phyloP scores from a whole-genome alignment of 2,797 vertebrate species.

The Chiroxiphia lanceolata region DNA sequence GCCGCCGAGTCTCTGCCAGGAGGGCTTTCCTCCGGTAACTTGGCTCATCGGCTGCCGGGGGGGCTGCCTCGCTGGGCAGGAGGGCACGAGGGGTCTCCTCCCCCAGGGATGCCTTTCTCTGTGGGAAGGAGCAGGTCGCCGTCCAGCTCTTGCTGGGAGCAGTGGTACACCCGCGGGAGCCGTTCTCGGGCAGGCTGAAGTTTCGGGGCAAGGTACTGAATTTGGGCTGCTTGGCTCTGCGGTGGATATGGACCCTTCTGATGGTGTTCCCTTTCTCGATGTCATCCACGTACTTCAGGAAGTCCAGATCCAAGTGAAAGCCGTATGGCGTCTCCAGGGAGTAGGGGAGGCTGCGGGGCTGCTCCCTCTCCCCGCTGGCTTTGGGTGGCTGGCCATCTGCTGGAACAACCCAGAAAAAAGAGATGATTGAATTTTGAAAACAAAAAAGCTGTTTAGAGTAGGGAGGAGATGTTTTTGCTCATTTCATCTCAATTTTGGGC shows the following conservation, averaged over 20 bases:
- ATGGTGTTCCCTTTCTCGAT: slow-evolving; percentile 99
- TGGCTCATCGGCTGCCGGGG: slow-evolving; percentile 25
- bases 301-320: slow-evolving; percentile 96
- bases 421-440: not conserved
- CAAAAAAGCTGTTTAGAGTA: not conserved
- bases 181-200: slow-evolving; percentile 91
- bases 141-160: slow-evolving; percentile 82
- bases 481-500: not conserved
- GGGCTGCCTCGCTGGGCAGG: slow-evolving; percentile 27
- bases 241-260: slow-evolving; percentile 91
- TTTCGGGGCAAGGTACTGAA: slow-evolving; percentile 96
- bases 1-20: slow-evolving; percentile 46
- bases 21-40: slow-evolving; percentile 67
- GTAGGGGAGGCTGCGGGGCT: slow-evolving; percentile 90
- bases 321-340: slow-evolving; percentile 97
- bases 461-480: not conserved
- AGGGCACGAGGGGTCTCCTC: slow-evolving; percentile 79
- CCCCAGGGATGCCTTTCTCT: slow-evolving; percentile 83
- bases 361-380: slow-evolving; percentile 78
- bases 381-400: slow-evolving; percentile 83
- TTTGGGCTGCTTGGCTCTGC: slow-evolving; percentile 90
- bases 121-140: slow-evolving; percentile 79
- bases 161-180: slow-evolving; percentile 51
- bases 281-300: slow-evolving; percentile 97
- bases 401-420: slow-evolving; percentile 62